A percentile compares a stretch with the other conserved stretches of the same genome.
phyloP scores from a whole-genome alignment of 2,888 invertebrate genomes.

The Dicyrtoma fusca region DNA sequence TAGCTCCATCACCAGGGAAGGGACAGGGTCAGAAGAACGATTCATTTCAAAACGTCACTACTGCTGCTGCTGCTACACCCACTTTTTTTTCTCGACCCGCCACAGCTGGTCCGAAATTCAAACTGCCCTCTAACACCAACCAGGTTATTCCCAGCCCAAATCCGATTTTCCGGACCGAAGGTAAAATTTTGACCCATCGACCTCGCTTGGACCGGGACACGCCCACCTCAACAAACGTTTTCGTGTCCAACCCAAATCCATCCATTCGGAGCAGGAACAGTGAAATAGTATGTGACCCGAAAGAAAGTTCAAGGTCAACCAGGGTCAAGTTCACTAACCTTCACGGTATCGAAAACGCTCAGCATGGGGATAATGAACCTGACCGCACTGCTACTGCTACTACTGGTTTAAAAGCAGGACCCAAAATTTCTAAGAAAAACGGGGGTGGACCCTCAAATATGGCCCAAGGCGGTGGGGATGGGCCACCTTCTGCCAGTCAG shows the following conservation, averaged over 20 bases:
- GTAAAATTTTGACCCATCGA: background rate
- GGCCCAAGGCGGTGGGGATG: background rate
- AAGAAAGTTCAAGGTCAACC: background rate
- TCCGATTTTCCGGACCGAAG: background rate
- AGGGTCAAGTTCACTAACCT: background rate
- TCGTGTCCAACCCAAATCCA: too few relatives aligned
- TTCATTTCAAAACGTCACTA: too few relatives aligned
- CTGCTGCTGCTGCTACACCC: too few relatives aligned
- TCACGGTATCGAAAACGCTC: background rate
- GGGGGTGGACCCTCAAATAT: too few relatives aligned
- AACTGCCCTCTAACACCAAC: background rate
- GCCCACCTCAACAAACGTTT: background rate
- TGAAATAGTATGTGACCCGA: too few relatives aligned
- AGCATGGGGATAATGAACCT: background rate
- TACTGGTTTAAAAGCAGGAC: background rate
- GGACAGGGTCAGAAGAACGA: too few relatives aligned
- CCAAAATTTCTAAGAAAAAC: too few relatives aligned
- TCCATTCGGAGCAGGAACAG: too few relatives aligned
- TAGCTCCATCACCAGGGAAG: too few relatives aligned
- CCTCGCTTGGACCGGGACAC: too few relatives aligned
- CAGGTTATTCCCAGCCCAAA: background rate
- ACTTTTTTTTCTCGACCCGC: too few relatives aligned
- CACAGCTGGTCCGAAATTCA: conserved; percentile 23
- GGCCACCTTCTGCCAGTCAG: background rate
- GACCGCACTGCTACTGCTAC: too few relatives aligned